These are phyloP conservation scores for Pogonomyrmex californicus DNA, from an alignment of 1,140 invertebrate species.

Conservation along the genomic window DNA sequence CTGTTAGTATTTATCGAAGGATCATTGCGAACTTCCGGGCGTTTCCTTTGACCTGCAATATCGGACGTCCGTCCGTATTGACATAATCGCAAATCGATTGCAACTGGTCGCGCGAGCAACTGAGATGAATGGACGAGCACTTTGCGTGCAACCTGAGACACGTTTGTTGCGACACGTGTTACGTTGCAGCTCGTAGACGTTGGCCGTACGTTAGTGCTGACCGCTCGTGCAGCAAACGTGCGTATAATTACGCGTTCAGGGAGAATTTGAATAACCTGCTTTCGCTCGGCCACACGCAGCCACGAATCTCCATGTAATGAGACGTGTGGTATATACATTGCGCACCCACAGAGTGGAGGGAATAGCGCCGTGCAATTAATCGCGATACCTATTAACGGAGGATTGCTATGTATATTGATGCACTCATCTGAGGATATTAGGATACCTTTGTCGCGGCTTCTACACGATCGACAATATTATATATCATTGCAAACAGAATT, in stretches of 20 bases:
- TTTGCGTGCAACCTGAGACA: conserved; percentile 55
- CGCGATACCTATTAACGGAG: conserved; percentile 15
- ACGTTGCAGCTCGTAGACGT: conserved; percentile 50
- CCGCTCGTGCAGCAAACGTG: conserved; percentile 55
- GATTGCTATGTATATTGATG: neutral
- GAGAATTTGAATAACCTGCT: conserved; percentile 71
- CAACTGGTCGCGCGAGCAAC: conserved; percentile 20
- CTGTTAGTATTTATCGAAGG: neutral
- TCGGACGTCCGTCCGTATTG: conserved; percentile 14
- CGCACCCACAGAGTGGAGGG: conserved; percentile 9
- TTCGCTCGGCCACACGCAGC: conserved; percentile 26
- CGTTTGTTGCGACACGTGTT: conserved; percentile 61
- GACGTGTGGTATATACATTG: conserved; percentile 3
- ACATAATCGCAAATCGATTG: conserved; percentile 52
- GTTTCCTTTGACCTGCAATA: conserved; percentile 22
- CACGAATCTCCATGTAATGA: conserved; percentile 44
- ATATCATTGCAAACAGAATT: neutral
- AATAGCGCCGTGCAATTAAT: conserved; percentile 42
- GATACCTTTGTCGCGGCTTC: neutral
- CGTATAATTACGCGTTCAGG: conserved; percentile 70
- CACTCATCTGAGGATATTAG: neutral
- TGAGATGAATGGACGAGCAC: conserved; percentile 60
- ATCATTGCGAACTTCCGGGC: conserved; percentile 22
- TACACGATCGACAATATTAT: neutral
- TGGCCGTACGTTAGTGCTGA: conserved; percentile 22